A percentile compares a stretch with the other conserved stretches of the same genome.
Evolutionary conservation across 2,113 vertebrate genomes (phyloP).

Genomic region (Cryptoleucopteryx plumbea): DNA sequence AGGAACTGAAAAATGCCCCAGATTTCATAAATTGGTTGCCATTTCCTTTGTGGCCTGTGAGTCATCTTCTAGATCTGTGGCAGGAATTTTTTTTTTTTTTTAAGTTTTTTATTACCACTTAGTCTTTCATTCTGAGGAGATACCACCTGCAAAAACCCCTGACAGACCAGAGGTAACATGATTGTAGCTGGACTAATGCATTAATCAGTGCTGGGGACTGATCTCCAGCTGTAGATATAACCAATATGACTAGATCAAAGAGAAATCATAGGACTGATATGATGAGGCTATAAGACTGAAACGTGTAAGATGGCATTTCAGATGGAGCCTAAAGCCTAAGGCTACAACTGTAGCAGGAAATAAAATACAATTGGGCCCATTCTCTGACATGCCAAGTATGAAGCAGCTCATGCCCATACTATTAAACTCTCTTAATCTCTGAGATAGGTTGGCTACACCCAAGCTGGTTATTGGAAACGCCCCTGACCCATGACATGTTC

Average conservation of each 20-base stretch:
- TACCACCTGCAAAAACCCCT: background rate
- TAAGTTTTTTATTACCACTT: background rate
- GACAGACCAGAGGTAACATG: background rate
- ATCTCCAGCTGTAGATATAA: background rate
- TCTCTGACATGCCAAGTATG: background rate
- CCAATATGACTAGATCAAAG: background rate
- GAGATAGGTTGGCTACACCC: background rate
- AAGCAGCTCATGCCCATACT: background rate
- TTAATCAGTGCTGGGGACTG: background rate
- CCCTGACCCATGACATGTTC: background rate
- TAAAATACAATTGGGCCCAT: background rate
- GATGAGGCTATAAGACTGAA: background rate
- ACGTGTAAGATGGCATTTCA: accelerated
- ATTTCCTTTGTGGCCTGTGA: background rate
- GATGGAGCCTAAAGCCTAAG: background rate
- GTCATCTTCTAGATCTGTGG: background rate
- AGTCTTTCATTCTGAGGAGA: background rate
- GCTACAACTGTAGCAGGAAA: background rate
- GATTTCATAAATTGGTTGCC: conserved; percentile 14
- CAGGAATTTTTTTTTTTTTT: background rate
- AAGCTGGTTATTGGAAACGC: background rate
- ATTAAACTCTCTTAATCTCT: background rate
- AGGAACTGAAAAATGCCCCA: background rate
- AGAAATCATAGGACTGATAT: background rate
- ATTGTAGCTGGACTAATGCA: background rate